Evolutionary conservation across 2,797 vertebrate species (phyloP), one percentile per base, ranked within the genome.

Genomic region (Lagorchestes hirsutus): DNA sequence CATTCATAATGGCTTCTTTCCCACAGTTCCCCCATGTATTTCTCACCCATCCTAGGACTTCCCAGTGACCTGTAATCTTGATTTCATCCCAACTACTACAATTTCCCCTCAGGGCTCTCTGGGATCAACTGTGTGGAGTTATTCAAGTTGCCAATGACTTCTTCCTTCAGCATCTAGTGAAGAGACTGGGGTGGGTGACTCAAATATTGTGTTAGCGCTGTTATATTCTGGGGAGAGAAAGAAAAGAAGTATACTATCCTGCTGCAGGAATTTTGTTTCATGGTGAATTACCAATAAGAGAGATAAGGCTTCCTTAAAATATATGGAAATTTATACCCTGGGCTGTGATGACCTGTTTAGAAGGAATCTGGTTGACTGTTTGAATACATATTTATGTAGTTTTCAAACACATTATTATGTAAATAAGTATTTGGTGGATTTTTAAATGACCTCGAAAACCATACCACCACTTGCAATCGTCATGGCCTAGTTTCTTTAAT

Each of bases 201-300:
- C 22, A 46, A 46, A 87, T 40, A 87, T 87, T 27, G 22, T 87
- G 2, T 87, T 87, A 87, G 40, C 40, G 46, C 18, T 46, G 40
- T 46, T 87, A 9, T 87, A 46, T 87, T 87, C 74, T 10, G 24
- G 8, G n/a, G 67, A 82, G 18, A 82, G n/a, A n/a, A 82, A 46
- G 67, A 24, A 46, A 87, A 82, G 46, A 46, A 87, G 74, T 46
- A 46, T 46, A 87, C 2, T 4, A 22, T 87, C 74, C 22, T 87
- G 74, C 22, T 46, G 74, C n/a, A 82, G 40, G 74, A n/a, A 82
- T 52, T 96, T 95, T 55, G 92, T 96, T 96, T 96, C 92, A 90
- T 87, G 55, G 28, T 90, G 94, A 95, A 18, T 40, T 11, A 93
- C 54, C 55, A 90, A 62, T 50, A 92, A 54, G 1, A 18, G 91